Evolutionary conservation across 2,113 vertebrate genomes (phyloP).

Genomic region (Silurus glanis): DNA sequence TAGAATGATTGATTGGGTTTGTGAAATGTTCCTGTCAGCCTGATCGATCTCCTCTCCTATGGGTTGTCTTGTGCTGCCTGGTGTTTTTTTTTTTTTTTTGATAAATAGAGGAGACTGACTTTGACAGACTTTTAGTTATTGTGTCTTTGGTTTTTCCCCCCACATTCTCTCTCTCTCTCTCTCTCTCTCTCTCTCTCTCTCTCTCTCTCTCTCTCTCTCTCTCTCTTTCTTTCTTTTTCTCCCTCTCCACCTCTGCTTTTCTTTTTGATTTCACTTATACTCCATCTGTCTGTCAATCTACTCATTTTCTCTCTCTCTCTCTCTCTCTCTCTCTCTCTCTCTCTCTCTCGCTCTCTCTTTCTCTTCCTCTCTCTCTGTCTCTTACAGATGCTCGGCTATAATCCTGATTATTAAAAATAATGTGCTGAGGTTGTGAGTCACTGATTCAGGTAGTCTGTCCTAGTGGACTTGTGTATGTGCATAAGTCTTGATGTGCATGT

Average conservation of each 20-base stretch:
- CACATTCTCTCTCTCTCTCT: constrained; percentile 35
- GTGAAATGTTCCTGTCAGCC: constrained; percentile 68
- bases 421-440: neutral
- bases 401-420: neutral
- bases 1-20: constrained; percentile 62
- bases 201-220: no score
- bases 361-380: neutral
- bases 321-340: constrained; percentile 62
- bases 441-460: neutral
- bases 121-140: constrained; percentile 66
- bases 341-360: neutral
- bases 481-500: neutral
- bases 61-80: constrained; percentile 13
- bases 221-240: no score
- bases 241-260: constrained; percentile 7
- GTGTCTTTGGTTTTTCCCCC: constrained; percentile 65
- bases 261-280: neutral
- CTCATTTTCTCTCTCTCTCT: no score
- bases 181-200: no score
- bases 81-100: constrained; percentile 44
- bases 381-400: neutral
- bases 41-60: constrained; percentile 65
- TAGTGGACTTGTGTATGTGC: neutral
- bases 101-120: constrained; percentile 64
- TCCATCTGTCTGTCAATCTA: constrained; percentile 65